Percentiles rank a stretch among this genome's conserved stretches.
Conservation (phyloP, 37 sponge, comb jelly and placozoan genomes). For the Trichoplax adhaerens region DNA sequence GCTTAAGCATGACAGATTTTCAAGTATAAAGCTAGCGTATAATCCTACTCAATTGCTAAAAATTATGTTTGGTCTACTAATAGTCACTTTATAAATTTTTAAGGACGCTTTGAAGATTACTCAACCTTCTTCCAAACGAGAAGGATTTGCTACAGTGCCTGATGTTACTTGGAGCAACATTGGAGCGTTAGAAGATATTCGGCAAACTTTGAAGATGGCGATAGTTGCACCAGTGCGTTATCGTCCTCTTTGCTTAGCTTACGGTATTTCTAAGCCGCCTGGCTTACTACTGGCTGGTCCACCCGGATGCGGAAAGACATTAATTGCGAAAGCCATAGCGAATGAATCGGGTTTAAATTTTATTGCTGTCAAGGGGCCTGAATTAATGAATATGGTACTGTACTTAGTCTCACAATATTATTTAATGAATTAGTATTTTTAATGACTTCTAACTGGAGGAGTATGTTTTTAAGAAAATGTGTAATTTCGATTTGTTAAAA, state of each 20-base stretch:
- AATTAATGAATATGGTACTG: conserved; percentile 86
- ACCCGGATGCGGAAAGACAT: conserved; percentile 97
- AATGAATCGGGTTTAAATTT: conserved; percentile 97
- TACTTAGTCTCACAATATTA: no score
- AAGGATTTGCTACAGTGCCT: conserved; percentile 93
- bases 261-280: conserved; percentile 61
- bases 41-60: no score
- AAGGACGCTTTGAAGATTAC: conserved; percentile 47
- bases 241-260: conserved; percentile 55
- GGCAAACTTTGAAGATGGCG: conserved; percentile 73
- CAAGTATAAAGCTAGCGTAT: no score
- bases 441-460: no score
- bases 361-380: conserved; percentile 96
- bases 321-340: conserved; percentile 79
- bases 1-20: no score
- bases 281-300: conserved; percentile 92
- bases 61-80: not conserved
- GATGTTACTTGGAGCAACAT: conserved; percentile 88
- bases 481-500: no score
- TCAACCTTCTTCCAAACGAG: conserved; percentile 84
- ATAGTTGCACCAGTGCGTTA: conserved; percentile 75
- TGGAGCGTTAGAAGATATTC: conserved; percentile 70
- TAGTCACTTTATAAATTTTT: conserved; percentile 5
- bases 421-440: no score
- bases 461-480: no score